Conservation (phyloP, 2,113 vertebrate species). For the Passer domesticus region DNA sequence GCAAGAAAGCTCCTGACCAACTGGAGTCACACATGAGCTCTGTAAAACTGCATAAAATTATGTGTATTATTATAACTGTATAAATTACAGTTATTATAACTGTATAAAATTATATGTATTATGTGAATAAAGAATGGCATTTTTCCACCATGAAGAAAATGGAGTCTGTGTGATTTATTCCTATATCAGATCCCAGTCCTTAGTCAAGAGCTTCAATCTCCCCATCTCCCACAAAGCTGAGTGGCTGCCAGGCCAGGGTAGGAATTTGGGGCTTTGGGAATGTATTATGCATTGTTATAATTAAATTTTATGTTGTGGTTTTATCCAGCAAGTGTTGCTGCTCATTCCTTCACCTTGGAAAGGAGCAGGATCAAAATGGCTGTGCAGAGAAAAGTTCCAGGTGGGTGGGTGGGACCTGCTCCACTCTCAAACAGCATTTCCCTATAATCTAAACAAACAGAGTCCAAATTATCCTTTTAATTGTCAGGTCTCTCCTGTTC, state of each 20-base stretch:
- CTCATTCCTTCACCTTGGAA: not conserved
- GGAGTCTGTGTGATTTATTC: not conserved
- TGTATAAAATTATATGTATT: not conserved
- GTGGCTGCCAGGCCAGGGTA: not conserved
- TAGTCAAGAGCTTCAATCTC: not conserved
- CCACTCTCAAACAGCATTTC: not conserved
- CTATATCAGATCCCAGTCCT: not conserved
- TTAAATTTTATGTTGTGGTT: not conserved
- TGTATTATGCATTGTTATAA: fast-evolving
- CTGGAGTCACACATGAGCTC: not conserved
- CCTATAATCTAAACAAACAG: not conserved
- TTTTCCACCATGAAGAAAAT: not conserved
- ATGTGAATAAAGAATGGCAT: not conserved
- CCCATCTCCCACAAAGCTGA: not conserved
- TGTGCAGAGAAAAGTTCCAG: not conserved
- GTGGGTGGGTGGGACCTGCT: not conserved
- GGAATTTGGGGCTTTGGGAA: not conserved
- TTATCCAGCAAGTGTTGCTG: not conserved
- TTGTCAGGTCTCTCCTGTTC: not conserved
- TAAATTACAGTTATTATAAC: too few relatives aligned
- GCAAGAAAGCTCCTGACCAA: not conserved
- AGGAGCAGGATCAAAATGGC: not conserved
- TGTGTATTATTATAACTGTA: too few relatives aligned
- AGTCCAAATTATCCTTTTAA: not conserved
- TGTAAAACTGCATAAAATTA: not conserved